Evolutionary conservation across 1,140 invertebrate species (phyloP).

Genomic region (Drosophila pectinifera): DNA sequence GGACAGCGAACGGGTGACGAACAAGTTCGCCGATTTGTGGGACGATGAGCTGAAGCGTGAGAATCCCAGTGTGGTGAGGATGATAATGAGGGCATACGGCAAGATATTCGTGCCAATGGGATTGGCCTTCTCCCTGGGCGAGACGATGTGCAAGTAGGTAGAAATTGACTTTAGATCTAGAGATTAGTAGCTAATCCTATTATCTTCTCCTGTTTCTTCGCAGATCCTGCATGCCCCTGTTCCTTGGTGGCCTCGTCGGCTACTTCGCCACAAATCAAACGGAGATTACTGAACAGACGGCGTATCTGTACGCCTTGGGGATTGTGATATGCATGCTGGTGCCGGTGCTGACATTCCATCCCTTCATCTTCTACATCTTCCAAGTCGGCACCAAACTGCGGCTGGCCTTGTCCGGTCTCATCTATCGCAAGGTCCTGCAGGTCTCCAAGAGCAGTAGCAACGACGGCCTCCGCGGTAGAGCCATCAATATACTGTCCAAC

Average conservation of each 20-base stretch:
- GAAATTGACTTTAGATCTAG: neutral
- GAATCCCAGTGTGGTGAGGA: constrained; percentile 86
- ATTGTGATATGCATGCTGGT: constrained; percentile 88
- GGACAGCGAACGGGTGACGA: constrained; percentile 73
- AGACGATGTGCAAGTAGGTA: constrained; percentile 86
- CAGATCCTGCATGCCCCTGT: constrained; percentile 90
- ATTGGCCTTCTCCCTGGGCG: constrained; percentile 85
- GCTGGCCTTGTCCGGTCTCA: constrained; percentile 91
- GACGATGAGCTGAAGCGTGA: constrained; percentile 69
- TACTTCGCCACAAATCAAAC: constrained; percentile 88
- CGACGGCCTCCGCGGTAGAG: constrained; percentile 92
- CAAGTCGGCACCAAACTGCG: constrained; percentile 91
- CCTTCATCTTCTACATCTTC: constrained; percentile 91
- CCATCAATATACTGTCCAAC: constrained; percentile 95
- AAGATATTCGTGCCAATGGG: constrained; percentile 86
- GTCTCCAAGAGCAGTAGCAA: constrained; percentile 89
- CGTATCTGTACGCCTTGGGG: constrained; percentile 89
- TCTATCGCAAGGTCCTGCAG: constrained; percentile 92
- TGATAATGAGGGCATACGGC: constrained; percentile 86
- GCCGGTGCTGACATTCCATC: constrained; percentile 91
- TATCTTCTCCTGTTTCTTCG: constrained; percentile 54
- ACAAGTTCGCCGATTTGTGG: constrained; percentile 76
- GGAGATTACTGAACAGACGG: constrained; percentile 85
- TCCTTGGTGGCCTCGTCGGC: constrained; percentile 88
- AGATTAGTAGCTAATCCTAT: constrained; percentile 27